Evolutionary conservation across 2,113 vertebrate genomes (phyloP).

Genomic region (Ellobius talpinus): DNA sequence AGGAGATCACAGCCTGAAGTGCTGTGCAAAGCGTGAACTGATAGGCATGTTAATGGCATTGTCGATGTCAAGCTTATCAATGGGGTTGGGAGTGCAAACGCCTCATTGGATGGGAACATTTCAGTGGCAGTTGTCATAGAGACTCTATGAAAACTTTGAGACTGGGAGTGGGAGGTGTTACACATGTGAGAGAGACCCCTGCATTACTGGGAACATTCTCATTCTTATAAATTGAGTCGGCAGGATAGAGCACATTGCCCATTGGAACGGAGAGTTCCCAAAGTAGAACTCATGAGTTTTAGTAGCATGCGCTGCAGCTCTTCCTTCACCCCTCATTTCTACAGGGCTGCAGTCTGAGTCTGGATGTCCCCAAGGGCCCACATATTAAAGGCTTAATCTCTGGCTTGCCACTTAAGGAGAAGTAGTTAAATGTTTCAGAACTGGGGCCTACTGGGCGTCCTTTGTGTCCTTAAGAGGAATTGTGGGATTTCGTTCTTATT

Average conservation of each 20-base stretch:
- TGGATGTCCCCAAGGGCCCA: neutral
- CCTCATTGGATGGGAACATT: neutral
- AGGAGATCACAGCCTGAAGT: neutral
- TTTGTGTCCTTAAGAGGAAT: neutral
- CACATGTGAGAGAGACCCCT: neutral
- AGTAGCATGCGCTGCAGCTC: neutral
- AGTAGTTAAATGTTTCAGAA: neutral
- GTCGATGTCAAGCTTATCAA: neutral
- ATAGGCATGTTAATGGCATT: neutral
- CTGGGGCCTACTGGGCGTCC: too few relatives aligned
- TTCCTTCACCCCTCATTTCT: too few relatives aligned
- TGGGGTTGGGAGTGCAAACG: neutral
- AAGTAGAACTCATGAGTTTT: neutral
- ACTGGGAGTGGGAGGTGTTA: neutral
- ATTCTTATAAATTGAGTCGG: neutral
- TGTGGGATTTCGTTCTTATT: neutral
- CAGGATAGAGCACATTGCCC: neutral
- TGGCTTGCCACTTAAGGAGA: neutral
- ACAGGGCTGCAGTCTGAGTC: neutral
- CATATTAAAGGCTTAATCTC: neutral
- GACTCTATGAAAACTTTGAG: neutral
- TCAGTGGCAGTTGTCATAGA: neutral
- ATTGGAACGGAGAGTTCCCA: neutral
- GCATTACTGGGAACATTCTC: neutral
- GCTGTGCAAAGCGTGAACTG: too few relatives aligned